Conservation (phyloP, 2,888 invertebrate genomes). For the Zelleria hepariella region DNA sequence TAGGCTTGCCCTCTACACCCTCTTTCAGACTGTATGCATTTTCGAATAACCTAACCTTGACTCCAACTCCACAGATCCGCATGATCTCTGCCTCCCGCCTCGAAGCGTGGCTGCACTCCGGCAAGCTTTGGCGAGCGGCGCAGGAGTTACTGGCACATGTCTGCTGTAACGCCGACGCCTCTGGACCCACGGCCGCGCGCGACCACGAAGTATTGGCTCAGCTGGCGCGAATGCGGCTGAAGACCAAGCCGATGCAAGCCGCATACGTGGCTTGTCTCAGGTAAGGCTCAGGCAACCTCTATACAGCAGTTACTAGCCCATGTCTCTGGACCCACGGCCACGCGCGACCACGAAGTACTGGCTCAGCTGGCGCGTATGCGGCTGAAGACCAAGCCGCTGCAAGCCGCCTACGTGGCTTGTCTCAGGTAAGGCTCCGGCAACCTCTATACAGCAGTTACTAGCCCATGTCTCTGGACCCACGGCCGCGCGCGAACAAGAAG, state of each 20-base stretch:
- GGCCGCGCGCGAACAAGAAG: conserved; percentile 82
- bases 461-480: conserved; percentile 74
- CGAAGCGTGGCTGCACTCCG: conserved; percentile 96
- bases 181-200: conserved; percentile 69
- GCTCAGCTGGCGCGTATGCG: conserved; percentile 90
- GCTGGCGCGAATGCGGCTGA: conserved; percentile 90
- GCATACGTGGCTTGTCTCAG: conserved; percentile 88
- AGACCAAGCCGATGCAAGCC: conserved; percentile 92
- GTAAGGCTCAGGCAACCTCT: conserved; percentile 70
- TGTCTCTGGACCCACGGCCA: conserved; percentile 88
- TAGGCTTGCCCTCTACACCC: too few species aligned
- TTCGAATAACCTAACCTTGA: too few species aligned
- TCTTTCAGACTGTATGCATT: too few species aligned
- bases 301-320: conserved; percentile 93
- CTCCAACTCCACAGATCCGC: conserved; percentile 69
- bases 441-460: conserved; percentile 91
- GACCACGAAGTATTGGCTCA: conserved; percentile 86
- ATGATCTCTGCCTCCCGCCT: conserved; percentile 84
- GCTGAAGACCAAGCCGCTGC: conserved; percentile 93
- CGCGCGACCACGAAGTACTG: conserved; percentile 81
- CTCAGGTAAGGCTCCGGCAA: conserved; percentile 71
- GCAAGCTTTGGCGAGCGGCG: conserved; percentile 92
- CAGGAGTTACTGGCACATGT: conserved; percentile 93
- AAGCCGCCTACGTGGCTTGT: conserved; percentile 89
- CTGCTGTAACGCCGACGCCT: conserved; percentile 87